Evolutionary conservation across 1,140 invertebrate genomes (phyloP).

Genomic region (Caerostris extrusa): DNA sequence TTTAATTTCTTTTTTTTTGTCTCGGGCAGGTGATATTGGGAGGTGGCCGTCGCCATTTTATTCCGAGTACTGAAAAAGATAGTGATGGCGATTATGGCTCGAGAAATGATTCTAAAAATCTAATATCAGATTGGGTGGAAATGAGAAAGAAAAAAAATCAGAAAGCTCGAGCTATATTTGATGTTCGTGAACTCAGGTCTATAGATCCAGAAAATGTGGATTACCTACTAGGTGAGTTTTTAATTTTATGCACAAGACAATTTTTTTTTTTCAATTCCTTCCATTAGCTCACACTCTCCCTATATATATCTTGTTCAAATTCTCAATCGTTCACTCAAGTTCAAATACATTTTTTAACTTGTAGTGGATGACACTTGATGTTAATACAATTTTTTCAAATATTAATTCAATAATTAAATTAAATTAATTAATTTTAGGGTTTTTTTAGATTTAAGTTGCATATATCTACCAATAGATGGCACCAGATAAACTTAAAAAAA

Average conservation of each 20-base stretch:
- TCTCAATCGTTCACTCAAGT: no score
- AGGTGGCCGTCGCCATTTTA: constrained; percentile 81
- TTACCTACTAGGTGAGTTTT: constrained; percentile 78
- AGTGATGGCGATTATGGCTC: constrained; percentile 81
- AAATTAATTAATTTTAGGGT: no score
- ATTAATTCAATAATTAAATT: no score
- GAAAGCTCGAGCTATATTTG: background rate
- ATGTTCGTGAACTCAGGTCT: background rate
- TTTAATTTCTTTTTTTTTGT: constrained; percentile 4
- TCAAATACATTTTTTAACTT: no score
- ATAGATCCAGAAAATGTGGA: constrained; percentile 12
- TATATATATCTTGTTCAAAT: no score
- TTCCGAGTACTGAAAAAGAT: constrained; percentile 77
- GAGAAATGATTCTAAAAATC: constrained; percentile 86
- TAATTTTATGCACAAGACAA: background rate
- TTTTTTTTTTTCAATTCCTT: no score
- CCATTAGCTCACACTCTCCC: no score
- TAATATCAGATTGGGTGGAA: constrained; percentile 86
- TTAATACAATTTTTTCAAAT: no score
- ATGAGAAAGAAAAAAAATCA: constrained; percentile 74
- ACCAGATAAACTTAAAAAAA: no score
- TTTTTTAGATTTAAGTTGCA: no score
- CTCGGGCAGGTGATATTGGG: constrained; percentile 77
- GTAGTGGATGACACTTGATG: no score
- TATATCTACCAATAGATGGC: no score